Evolutionary conservation across 2,888 invertebrate genomes (phyloP), one percentile per base, ranked within the genome.

Genomic region (Lasioglossum marginatum): DNA sequence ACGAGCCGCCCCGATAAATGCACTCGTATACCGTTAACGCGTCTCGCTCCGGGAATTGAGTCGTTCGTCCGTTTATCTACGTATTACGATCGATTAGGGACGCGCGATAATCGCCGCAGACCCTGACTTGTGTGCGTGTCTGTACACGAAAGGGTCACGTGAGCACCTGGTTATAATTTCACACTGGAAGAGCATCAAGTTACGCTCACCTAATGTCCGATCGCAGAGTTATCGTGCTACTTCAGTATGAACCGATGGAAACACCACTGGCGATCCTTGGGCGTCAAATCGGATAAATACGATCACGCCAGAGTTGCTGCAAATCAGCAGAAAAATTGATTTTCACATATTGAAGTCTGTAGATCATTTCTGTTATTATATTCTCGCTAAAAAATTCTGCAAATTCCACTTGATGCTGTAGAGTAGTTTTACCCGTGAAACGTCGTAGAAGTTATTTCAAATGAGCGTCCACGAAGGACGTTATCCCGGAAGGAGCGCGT

Each of bases 61-160:
- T 92, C 92, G 91, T 93, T 90, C 34, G 57, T 91, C 89, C 90
- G 82, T 91, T 93, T 93, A 92, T 93, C 93, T 91, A 90, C 89
- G 91, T 91, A 92, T 92, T 91, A 91, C 91, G 91, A 93, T 92
- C 92, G 90, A 92, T 92, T 93, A 88, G 87, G 88, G 87, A 80
- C 88, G 72, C 90, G 91, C 89, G 92, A 88, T 92, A 91, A 92
- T 93, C 89, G 93, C 79, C 87, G 86, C 83, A 85, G 82, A 83
- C 89, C 86, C 80, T 48, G 85, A 81, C 23, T 19, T 48, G 60
- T 66, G 31, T 23, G 77, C 77, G 37, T 23, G 10, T 34, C 34
- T 0, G 19, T 80, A 23, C 31, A 27, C 57, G 73, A 60, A 63
- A 19, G 77, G 27, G 48, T 73, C 91, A 89, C 90, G 89, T 85